Percentiles rank a stretch among this genome's conserved stretches.
phyloP scores from a whole-genome alignment of 1,140 invertebrate genomes.

The Camponotus pennsylvanicus region DNA sequence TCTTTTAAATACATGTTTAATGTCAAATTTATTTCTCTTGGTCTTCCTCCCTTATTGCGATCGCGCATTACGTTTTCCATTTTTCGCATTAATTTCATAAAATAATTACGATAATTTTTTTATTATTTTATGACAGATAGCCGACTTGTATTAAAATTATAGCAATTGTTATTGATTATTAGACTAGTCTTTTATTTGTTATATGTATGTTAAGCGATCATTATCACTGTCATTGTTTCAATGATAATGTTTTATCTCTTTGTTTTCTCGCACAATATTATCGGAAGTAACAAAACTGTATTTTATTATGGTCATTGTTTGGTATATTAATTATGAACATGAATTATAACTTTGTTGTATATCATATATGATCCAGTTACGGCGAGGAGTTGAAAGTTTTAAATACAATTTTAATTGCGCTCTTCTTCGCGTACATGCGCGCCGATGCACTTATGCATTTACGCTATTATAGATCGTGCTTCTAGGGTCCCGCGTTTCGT shows the following conservation, averaged over 20 bases:
- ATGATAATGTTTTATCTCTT: constrained; percentile 46
- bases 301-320: not conserved
- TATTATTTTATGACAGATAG: no score
- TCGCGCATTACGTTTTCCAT: not conserved
- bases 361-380: constrained; percentile 10
- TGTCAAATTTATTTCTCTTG: constrained; percentile 30
- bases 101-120: not conserved
- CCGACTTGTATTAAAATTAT: no score
- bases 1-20: not conserved
- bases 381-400: not conserved
- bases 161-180: no score
- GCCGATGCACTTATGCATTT: constrained; percentile 36
- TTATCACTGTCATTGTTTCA: not conserved
- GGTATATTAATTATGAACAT: not conserved
- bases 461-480: constrained; percentile 46
- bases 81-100: constrained; percentile 2
- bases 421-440: constrained; percentile 1
- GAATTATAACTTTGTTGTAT: not conserved
- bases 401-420: constrained; percentile 1
- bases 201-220: constrained; percentile 14
- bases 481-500: not conserved
- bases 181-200: not conserved
- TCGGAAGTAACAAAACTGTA: not conserved
- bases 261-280: constrained; percentile 25
- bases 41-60: constrained; percentile 1